Conservation (phyloP, 2,797 vertebrate species). For the Zalophus californianus region DNA sequence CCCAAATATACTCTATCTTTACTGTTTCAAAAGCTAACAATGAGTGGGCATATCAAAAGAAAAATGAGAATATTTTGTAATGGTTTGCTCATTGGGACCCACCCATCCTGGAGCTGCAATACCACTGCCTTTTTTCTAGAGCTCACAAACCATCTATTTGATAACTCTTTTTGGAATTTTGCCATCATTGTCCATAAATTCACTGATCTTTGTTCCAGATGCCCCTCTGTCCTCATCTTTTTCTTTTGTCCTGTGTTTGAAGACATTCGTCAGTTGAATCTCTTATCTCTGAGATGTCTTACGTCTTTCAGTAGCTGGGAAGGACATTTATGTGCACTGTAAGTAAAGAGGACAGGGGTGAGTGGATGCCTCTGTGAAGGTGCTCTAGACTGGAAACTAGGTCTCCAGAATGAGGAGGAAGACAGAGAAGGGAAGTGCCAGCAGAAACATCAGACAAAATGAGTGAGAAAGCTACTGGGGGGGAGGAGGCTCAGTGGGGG, state of each 20-base stretch:
- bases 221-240: background rate
- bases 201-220: background rate
- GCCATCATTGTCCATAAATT: background rate
- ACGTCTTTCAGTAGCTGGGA: background rate
- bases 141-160: background rate
- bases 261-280: background rate
- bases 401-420: background rate
- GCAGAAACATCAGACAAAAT: background rate
- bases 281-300: background rate
- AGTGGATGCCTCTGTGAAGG: background rate
- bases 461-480: background rate
- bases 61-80: background rate
- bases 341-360: background rate
- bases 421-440: background rate
- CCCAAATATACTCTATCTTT: background rate
- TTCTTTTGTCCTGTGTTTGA: background rate
- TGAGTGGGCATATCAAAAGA: background rate
- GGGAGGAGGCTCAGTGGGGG: no score
- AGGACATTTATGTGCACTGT: background rate
- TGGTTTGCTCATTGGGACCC: background rate
- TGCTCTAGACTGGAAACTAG: background rate
- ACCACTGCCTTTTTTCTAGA: background rate
- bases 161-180: background rate
- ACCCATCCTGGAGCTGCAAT: background rate
- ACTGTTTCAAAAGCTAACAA: conserved; percentile 16